phyloP scores from a whole-genome alignment of 2,888 invertebrate species.

The Lysandra coridon region DNA sequence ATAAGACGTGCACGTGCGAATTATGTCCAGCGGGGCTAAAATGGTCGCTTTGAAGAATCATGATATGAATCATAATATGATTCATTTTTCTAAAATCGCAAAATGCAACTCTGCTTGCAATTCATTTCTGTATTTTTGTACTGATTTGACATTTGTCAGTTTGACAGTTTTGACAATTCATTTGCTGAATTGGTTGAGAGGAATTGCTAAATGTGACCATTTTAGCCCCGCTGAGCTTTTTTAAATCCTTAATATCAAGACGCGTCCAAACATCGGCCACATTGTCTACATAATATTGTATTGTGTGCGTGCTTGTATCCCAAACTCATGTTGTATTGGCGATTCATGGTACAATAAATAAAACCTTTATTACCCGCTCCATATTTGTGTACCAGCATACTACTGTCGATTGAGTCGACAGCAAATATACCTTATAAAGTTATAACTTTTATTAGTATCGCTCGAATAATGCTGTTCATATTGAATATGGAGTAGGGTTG shows the following conservation, averaged over 20 bases:
- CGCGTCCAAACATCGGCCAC: background rate
- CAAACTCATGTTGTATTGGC: constrained; percentile 5
- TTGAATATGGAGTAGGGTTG: background rate
- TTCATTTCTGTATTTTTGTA: too few species aligned
- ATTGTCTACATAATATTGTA: background rate
- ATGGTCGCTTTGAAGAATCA: too few species aligned
- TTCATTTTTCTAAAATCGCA: too few species aligned
- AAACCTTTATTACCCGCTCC: background rate
- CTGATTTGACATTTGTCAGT: too few species aligned
- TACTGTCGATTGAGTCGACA: background rate
- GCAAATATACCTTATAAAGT: background rate
- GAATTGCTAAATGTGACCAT: too few species aligned
- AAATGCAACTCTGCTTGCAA: too few species aligned
- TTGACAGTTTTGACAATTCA: too few species aligned
- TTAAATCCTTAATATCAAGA: background rate
- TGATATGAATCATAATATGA: too few species aligned
- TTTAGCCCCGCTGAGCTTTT: background rate
- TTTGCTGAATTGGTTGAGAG: too few species aligned
- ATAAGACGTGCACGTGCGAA: constrained; percentile 9
- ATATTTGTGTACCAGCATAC: background rate
- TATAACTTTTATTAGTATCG: background rate
- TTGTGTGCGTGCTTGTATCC: background rate
- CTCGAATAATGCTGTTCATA: constrained; percentile 1
- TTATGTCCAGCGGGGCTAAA: background rate
- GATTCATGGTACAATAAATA: background rate